Evolutionary conservation across 2,888 invertebrate genomes (phyloP).

Genomic region (Toxonevra muliebris): DNA sequence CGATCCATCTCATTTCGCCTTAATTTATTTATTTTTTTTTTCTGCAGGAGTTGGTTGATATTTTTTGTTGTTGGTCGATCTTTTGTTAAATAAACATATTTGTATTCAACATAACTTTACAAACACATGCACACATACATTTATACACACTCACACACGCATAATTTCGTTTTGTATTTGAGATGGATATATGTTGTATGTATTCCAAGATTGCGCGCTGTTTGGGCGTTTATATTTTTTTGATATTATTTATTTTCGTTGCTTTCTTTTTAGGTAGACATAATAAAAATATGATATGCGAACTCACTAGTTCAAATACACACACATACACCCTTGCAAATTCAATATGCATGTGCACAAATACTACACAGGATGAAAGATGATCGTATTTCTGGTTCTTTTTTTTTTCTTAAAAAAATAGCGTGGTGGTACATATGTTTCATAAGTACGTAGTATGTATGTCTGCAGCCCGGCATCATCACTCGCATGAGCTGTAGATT

Average conservation of each 20-base stretch:
- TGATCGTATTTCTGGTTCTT: no score
- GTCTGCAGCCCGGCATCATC: background rate
- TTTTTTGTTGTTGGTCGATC: background rate
- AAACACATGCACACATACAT: no score
- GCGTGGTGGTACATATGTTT: no score
- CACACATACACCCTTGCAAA: no score
- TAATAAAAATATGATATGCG: constrained; percentile 5
- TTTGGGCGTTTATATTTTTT: background rate
- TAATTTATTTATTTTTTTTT: background rate
- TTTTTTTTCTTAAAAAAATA: no score
- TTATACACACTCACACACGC: background rate
- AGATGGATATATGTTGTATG: background rate
- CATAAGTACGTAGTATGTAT: background rate
- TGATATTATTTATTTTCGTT: background rate
- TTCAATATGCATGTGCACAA: no score
- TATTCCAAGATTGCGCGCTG: background rate
- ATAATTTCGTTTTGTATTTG: background rate
- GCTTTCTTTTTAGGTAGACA: background rate
- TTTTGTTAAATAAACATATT: background rate
- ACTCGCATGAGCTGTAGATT: no score
- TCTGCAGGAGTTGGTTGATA: background rate
- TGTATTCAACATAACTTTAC: background rate
- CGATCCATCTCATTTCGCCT: background rate
- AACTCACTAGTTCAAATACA: background rate
- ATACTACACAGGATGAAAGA: no score